Evolutionary conservation across 2,888 invertebrate species (phyloP).

Genomic region (Cistogaster globosa): DNA sequence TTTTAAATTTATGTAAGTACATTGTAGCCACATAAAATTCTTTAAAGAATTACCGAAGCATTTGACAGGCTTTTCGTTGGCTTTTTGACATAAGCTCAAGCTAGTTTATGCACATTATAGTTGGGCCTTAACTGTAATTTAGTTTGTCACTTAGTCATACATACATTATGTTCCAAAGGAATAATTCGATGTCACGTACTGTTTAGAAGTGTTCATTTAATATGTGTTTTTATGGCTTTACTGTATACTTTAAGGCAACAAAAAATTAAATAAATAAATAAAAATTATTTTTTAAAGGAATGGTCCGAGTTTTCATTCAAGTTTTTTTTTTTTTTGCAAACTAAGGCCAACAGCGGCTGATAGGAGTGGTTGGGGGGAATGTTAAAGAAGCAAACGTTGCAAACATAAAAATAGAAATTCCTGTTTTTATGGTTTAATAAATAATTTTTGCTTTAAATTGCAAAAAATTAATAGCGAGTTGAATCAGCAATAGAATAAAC

Average conservation of each 20-base stretch:
- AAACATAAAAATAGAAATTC: slow-evolving; percentile 21
- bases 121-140: slow-evolving; percentile 42
- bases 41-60: too few relatives aligned
- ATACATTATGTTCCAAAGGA: not conserved
- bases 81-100: too few relatives aligned
- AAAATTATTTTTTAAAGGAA: slow-evolving; percentile 20
- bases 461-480: slow-evolving; percentile 6
- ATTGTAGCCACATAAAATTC: too few relatives aligned
- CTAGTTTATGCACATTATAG: too few relatives aligned
- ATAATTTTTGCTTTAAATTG: slow-evolving; percentile 28
- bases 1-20: too few relatives aligned
- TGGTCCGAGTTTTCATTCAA: not conserved
- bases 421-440: slow-evolving; percentile 41
- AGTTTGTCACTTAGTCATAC: slow-evolving; percentile 40
- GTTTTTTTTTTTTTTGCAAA: too few relatives aligned
- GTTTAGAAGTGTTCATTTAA: slow-evolving; percentile 54
- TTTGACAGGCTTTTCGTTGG: too few relatives aligned
- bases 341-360: not conserved
- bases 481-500: not conserved
- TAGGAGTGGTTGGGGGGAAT: too few relatives aligned
- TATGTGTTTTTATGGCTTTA: slow-evolving; percentile 56
- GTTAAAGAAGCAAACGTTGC: not conserved
- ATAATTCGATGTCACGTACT: slow-evolving; percentile 55
- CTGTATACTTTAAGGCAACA: slow-evolving; percentile 1
- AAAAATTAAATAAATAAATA: not conserved